phyloP scores from a whole-genome alignment of 35 echinoderm and acorn worm genomes.

The Anneissia japonica region DNA sequence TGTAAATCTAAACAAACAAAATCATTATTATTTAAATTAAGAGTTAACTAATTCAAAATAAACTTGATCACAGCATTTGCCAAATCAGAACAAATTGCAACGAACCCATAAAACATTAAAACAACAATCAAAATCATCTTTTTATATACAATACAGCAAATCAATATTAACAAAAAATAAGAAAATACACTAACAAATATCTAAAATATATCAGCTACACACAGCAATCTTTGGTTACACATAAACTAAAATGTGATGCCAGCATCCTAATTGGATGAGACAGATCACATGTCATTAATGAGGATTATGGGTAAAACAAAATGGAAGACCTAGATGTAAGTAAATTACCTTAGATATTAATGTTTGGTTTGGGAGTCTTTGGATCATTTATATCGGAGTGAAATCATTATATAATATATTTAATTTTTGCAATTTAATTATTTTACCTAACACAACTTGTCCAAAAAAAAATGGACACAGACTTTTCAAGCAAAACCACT shows the following conservation, averaged over 20 bases:
- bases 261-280: not conserved
- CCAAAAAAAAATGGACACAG: no score
- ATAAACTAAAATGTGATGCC: not conserved
- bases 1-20: not conserved
- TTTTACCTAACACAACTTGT: no score
- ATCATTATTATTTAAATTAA: not conserved
- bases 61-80: not conserved
- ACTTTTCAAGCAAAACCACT: no score
- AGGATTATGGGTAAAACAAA: not conserved
- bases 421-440: no score
- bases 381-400: no score
- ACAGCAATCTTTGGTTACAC: not conserved
- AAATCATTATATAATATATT: no score
- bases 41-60: not conserved
- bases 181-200: not conserved
- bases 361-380: not conserved
- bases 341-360: not conserved
- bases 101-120: not conserved
- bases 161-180: not conserved
- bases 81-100: not conserved
- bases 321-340: not conserved
- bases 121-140: not conserved
- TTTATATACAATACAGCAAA: not conserved
- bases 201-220: not conserved
- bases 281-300: not conserved